Evolutionary conservation across 1,140 invertebrate genomes (phyloP).

Genomic region (Papilio dardanus): DNA sequence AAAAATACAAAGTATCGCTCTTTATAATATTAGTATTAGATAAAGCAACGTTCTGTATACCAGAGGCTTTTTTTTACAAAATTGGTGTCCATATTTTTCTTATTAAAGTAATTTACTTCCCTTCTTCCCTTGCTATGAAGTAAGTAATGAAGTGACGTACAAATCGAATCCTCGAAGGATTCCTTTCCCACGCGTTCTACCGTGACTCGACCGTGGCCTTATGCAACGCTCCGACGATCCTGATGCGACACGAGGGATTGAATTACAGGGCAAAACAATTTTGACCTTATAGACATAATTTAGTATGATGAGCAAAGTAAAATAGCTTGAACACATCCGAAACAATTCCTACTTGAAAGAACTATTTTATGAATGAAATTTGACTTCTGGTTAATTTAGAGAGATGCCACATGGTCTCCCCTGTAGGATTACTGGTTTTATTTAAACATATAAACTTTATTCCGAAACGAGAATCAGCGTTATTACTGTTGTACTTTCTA

Average conservation of each 20-base stretch:
- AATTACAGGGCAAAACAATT: conserved; percentile 2
- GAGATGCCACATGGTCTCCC: conserved; percentile 8
- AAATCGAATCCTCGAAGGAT: background rate
- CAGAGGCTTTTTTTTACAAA: too few relatives aligned
- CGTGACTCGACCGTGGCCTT: conserved; percentile 27
- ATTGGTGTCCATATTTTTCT: too few relatives aligned
- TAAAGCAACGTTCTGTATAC: too few relatives aligned
- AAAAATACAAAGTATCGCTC: too few relatives aligned
- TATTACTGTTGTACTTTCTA: too few relatives aligned
- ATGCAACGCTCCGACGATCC: conserved; percentile 9
- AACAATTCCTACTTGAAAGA: background rate
- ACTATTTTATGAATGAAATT: background rate
- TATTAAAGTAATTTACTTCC: too few relatives aligned
- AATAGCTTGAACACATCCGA: background rate
- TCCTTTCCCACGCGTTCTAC: conserved; percentile 22
- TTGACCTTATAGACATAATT: background rate
- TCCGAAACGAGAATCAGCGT: too few relatives aligned
- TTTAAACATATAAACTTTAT: too few relatives aligned
- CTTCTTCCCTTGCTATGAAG: too few relatives aligned
- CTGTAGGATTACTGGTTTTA: too few relatives aligned
- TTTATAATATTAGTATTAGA: too few relatives aligned
- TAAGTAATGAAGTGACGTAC: too few relatives aligned
- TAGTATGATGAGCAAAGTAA: background rate
- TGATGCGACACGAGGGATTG: background rate
- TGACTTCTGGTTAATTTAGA: background rate